A percentile compares a stretch with the other conserved stretches of the same genome.
These are phyloP conservation scores for Drymodes brunneopygia DNA, from an alignment of 2,113 vertebrate genomes.

Conservation along the genomic window DNA sequence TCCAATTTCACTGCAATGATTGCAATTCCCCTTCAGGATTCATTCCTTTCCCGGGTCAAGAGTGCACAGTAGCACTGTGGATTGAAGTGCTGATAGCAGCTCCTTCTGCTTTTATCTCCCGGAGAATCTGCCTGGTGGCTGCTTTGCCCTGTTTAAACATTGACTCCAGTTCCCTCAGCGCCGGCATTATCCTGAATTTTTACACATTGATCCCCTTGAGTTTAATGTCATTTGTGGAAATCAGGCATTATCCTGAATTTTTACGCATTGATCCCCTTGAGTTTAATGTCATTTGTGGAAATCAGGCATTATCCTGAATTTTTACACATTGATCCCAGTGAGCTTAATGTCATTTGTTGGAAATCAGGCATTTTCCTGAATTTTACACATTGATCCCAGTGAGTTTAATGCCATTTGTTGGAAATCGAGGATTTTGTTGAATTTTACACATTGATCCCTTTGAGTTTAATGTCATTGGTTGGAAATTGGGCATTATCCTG, in stretches of 20 bases:
- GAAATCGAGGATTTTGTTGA: no score
- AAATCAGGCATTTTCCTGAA: not conserved
- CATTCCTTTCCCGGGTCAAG: slow-evolving; percentile 52
- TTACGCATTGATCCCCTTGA: not conserved
- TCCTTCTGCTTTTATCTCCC: not conserved
- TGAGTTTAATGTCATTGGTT: no score
- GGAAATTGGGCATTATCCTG: no score
- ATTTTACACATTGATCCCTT: no score
- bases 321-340: not conserved
- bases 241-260: not conserved
- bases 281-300: no score
- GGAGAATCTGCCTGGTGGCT: not conserved
- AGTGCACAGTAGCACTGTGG: slow-evolving; percentile 10
- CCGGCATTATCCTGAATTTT: not conserved
- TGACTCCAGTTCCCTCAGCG: not conserved
- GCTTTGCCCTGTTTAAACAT: not conserved
- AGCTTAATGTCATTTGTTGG: not conserved
- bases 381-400: no score
- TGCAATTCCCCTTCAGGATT: slow-evolving; percentile 47
- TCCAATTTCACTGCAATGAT: slow-evolving; percentile 32
- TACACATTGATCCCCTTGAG: not conserved
- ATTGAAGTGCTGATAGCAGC: slow-evolving; percentile 33
- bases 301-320: not conserved
- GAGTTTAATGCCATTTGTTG: no score
- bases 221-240: no score